phyloP scores from a whole-genome alignment of 92 coral and sea anemone genomes.

The Pocillopora meandrina region DNA sequence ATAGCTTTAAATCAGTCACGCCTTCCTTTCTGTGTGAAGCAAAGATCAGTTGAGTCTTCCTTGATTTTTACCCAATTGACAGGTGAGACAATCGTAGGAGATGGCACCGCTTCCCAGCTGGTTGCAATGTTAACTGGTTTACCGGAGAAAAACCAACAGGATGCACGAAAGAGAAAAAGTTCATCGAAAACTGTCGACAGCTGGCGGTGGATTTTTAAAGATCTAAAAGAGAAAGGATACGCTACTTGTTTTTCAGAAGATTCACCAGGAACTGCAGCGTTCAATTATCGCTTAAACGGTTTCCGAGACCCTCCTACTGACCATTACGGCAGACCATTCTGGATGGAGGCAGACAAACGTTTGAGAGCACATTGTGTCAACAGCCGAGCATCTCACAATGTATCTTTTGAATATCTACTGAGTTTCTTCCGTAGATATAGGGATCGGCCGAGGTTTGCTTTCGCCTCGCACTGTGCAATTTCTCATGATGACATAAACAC shows the following conservation, averaged over 20 bases:
- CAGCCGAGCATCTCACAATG: constrained; percentile 49
- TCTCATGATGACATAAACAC: constrained; percentile 67
- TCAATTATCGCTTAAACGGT: constrained; percentile 59
- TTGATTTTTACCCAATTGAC: not conserved
- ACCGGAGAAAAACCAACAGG: constrained; percentile 68
- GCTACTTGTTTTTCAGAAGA: constrained; percentile 69
- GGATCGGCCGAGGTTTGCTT: constrained; percentile 50
- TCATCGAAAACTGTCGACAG: constrained; percentile 69
- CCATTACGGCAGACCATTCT: constrained; percentile 64
- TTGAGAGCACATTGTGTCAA: constrained; percentile 43
- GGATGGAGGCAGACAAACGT: constrained; percentile 36
- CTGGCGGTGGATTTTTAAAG: constrained; percentile 79
- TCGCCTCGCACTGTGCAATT: constrained; percentile 52
- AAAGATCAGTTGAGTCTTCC: not conserved
- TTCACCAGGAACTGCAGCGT: constrained; percentile 31
- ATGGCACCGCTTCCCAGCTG: constrained; percentile 84
- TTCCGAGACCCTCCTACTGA: constrained; percentile 65
- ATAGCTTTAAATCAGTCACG: no score
- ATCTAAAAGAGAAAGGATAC: constrained; percentile 58
- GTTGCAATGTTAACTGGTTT: constrained; percentile 81
- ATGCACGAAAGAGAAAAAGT: constrained; percentile 60
- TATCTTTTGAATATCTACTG: constrained; percentile 57
- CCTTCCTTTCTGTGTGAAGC: no score
- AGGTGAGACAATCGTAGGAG: constrained; percentile 78
- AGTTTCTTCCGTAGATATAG: constrained; percentile 62